Evolutionary conservation across 2,797 vertebrate genomes (phyloP).

Genomic region (Danio tinwini): DNA sequence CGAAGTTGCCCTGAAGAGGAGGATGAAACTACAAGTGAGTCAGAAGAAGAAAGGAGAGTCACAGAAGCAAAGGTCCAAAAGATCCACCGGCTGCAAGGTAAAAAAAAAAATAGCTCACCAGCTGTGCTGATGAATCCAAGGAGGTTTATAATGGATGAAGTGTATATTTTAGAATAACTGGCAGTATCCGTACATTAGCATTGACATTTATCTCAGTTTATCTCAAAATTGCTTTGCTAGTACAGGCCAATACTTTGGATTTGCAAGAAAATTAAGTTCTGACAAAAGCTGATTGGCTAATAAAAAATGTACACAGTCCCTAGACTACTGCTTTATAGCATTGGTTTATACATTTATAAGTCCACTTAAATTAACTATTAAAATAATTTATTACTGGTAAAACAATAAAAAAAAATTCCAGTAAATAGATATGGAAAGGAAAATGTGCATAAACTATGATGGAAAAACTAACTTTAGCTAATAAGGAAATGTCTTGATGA

Average conservation of each 20-base stretch:
- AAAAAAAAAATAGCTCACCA: background rate
- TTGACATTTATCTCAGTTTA: background rate
- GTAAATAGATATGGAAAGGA: background rate
- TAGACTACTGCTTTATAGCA: background rate
- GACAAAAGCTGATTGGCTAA: background rate
- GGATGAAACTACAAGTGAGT: conserved; percentile 84
- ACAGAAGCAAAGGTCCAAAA: conserved; percentile 86
- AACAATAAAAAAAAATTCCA: too few species aligned
- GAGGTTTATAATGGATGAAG: background rate
- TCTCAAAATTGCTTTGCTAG: background rate
- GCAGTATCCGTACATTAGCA: background rate
- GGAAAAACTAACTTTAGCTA: too few species aligned
- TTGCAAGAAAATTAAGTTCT: background rate
- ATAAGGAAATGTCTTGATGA: too few species aligned
- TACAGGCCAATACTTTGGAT: background rate
- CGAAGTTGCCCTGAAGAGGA: conserved; percentile 92
- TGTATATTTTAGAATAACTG: background rate
- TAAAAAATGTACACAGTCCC: background rate
- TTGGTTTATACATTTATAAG: background rate
- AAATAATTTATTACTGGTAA: background rate
- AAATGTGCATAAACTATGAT: too few species aligned
- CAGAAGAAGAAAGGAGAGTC: conserved; percentile 88
- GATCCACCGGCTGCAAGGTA: conserved; percentile 92
- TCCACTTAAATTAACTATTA: background rate
- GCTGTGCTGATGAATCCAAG: background rate